phyloP scores from a whole-genome alignment of 2,888 invertebrate genomes.

The Dioctria rufipes region DNA sequence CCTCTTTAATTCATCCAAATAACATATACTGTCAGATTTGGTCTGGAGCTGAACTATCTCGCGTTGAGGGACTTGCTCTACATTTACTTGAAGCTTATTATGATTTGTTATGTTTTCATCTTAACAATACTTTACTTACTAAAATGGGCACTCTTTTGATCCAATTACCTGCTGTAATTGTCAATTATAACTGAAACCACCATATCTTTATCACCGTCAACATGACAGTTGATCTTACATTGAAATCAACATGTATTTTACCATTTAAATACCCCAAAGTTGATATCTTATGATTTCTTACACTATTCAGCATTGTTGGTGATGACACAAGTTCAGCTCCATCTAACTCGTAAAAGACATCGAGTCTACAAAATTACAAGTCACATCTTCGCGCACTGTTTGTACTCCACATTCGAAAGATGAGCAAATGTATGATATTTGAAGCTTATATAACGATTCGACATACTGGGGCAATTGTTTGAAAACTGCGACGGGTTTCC shows the following conservation, averaged over 20 bases:
- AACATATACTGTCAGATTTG: neutral
- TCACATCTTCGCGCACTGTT: neutral
- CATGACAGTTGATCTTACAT: neutral
- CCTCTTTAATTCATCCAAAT: neutral
- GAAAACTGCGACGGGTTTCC: neutral
- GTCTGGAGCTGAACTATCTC: neutral
- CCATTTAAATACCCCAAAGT: neutral
- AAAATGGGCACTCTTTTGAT: neutral
- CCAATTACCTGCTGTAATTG: neutral
- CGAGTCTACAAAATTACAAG: too few relatives aligned
- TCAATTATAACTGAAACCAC: neutral
- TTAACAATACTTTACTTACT: neutral
- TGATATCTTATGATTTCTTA: neutral
- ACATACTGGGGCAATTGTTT: neutral
- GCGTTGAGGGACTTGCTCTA: too few relatives aligned
- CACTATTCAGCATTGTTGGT: neutral
- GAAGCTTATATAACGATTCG: neutral
- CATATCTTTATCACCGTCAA: neutral
- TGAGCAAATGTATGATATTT: slow-evolving; percentile 2
- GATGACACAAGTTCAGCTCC: neutral
- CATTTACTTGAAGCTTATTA: too few relatives aligned
- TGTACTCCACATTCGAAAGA: slow-evolving; percentile 2
- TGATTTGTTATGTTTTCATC: neutral
- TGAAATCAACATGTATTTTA: neutral
- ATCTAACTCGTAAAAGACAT: neutral